Conservation (phyloP, 2,797 vertebrate species). For the Knipowitschia caucasica region DNA sequence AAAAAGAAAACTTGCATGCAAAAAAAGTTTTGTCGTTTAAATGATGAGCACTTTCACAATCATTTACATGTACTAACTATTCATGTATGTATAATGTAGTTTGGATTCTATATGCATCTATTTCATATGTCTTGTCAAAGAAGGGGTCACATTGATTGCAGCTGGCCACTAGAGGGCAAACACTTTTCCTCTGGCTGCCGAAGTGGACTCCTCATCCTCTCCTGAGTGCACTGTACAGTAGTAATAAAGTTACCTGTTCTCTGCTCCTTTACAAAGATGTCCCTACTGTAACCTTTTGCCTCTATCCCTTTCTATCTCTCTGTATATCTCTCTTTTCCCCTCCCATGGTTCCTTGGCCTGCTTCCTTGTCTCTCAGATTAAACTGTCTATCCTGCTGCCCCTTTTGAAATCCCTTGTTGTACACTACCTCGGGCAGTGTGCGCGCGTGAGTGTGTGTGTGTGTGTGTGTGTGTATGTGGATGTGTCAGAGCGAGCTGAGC, state of each 20-base stretch:
- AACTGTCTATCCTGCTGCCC: conserved; percentile 65
- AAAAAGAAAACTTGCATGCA: no score
- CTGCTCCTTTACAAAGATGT: conserved; percentile 32
- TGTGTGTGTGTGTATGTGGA: conserved; percentile 12
- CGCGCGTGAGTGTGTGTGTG: conserved; percentile 14
- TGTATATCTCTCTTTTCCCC: conserved; percentile 32
- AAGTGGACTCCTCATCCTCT: conserved; percentile 20
- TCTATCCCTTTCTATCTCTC: conserved; percentile 30
- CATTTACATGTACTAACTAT: no score
- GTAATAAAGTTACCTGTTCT: conserved; percentile 39
- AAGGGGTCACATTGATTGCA: background rate
- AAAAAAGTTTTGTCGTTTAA: no score
- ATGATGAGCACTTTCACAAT: no score
- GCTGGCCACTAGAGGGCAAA: conserved; percentile 3
- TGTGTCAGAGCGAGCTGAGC: conserved; percentile 44
- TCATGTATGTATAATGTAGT: background rate
- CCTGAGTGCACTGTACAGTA: conserved; percentile 14
- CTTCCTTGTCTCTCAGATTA: conserved; percentile 57
- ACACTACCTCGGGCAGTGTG: conserved; percentile 53
- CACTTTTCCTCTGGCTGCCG: conserved; percentile 1
- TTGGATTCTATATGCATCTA: background rate
- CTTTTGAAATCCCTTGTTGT: conserved; percentile 61
- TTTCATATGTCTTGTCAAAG: background rate
- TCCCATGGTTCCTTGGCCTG: conserved; percentile 28
- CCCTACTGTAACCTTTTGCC: conserved; percentile 47